phyloP scores from a whole-genome alignment of 2,888 invertebrate genomes.

The Baccha elongata region DNA sequence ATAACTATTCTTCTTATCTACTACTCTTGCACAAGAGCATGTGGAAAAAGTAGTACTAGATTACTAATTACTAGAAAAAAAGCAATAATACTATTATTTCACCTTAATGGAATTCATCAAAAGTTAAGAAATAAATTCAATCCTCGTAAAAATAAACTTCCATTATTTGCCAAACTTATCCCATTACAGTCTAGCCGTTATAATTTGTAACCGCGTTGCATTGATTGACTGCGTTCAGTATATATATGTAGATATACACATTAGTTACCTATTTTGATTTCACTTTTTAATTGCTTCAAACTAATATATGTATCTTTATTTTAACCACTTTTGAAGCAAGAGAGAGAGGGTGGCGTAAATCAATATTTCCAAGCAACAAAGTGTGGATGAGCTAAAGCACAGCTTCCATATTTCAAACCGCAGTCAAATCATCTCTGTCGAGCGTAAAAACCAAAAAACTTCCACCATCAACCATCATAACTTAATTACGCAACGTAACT shows the following conservation, averaged over 20 bases:
- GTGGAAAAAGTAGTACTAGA: too few relatives aligned
- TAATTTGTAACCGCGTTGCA: conserved; percentile 40
- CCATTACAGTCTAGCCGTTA: conserved; percentile 53
- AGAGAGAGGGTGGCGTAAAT: neutral
- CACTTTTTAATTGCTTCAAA: conserved; percentile 43
- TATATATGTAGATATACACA: conserved; percentile 14
- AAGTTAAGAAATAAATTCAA: neutral
- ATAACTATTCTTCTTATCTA: too few relatives aligned
- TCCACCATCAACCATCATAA: conserved; percentile 41
- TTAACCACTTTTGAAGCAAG: conserved; percentile 3
- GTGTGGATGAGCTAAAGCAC: conserved; percentile 31
- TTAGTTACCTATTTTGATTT: conserved; percentile 20
- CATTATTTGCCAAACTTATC: conserved; percentile 31
- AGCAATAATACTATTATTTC: too few relatives aligned
- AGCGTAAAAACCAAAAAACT: conserved; percentile 62
- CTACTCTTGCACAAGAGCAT: too few relatives aligned
- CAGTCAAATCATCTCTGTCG: conserved; percentile 58
- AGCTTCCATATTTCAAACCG: conserved; percentile 39
- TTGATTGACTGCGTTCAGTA: conserved; percentile 15
- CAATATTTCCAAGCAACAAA: conserved; percentile 36
- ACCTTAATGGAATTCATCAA: too few relatives aligned
- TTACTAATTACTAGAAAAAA: too few relatives aligned
- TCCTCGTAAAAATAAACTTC: conserved; percentile 21
- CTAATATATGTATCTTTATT: neutral
- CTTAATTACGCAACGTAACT: conserved; percentile 52